Evolutionary conservation across 2,113 vertebrate species (phyloP), one percentile per base, ranked within the genome.

Genomic region (Tichodroma muraria): DNA sequence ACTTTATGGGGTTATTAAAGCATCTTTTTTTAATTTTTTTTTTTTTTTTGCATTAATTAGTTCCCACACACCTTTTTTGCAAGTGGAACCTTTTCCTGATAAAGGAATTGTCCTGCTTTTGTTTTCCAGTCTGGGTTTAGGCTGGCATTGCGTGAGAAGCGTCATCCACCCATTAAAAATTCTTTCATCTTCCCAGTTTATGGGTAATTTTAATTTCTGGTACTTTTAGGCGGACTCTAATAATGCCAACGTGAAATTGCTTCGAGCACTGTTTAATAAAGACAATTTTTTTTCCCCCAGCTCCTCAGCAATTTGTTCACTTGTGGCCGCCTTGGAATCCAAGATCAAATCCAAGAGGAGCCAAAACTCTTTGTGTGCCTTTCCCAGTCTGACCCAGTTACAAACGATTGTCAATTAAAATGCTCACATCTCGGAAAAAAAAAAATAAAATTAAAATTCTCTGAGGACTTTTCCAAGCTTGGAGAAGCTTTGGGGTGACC

Each of bases 171-270:
- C 71, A 82, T 91, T 35, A 88, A 60, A 84, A 88, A 82, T 76
- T 56, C 90, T 95, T 96, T 95, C 79, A 93, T 94, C 88, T 82
- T 88, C 61, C 30, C 70, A 81, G 20, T 59, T 82, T n/a, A 68
- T 7, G 49, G 6, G 6, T 52, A 30, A 56, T 59, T 89, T 78
- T 88, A 89, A 95, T 88, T 96, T 87, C 57, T 79, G 52, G 7
- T 60, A 27, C 61, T 88, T 88, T 84, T 28, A n/a, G 28, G 14
- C 54, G 0, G 7, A 25, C 84, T 88, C 31, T 69, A 23, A 57
- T 52, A 63, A n/a, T 17, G 44, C 24, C 70, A 42, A 12, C 3
- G 2, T 44, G 52, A 81, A 85, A 85, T 82, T 61, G 79, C 38
- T 79, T 54, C 66, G 42, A 87, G 60, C 13, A 5, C 56, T 40